A percentile compares a stretch with the other conserved stretches of the same genome.
Conservation (phyloP, 2,797 vertebrate species). For the Fratercula arctica region DNA sequence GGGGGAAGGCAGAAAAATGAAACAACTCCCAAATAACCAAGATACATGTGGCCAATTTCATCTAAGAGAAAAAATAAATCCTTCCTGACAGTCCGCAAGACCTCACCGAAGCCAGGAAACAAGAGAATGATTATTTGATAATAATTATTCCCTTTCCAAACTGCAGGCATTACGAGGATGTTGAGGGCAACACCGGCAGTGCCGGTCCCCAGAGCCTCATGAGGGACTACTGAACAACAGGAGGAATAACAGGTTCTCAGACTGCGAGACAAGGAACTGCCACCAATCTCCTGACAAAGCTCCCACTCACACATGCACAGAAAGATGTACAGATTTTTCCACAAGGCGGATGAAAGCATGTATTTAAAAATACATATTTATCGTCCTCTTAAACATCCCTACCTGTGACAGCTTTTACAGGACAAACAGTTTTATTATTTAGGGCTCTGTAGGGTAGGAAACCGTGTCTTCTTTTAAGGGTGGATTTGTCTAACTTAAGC, state of each 20-base stretch:
- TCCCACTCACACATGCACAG: slow-evolving; percentile 31
- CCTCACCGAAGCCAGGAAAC: not conserved
- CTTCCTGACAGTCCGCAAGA: slow-evolving; percentile 23
- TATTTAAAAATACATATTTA: slow-evolving; percentile 30
- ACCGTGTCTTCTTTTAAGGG: not conserved
- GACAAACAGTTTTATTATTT: slow-evolving; percentile 24
- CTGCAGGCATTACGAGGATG: not conserved
- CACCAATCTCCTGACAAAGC: not conserved
- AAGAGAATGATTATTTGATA: slow-evolving; percentile 18
- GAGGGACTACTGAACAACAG: not conserved
- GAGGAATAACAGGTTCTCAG: slow-evolving; percentile 2
- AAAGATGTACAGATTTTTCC: slow-evolving; percentile 9
- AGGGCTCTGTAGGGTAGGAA: not conserved
- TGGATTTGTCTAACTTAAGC: slow-evolving; percentile 37
- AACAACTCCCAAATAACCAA: slow-evolving; percentile 28
- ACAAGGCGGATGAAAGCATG: not conserved
- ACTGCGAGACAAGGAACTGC: not conserved
- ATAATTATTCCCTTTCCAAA: slow-evolving; percentile 36
- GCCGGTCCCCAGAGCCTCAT: not conserved
- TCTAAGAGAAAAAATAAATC: slow-evolving; percentile 34
- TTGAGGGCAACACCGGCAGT: not conserved
- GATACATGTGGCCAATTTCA: slow-evolving; percentile 27
- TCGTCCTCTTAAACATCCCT: not conserved
- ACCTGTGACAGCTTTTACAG: not conserved
- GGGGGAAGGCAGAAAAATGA: slow-evolving; percentile 12